Evolutionary conservation across 2,113 vertebrate species (phyloP), one percentile per base, ranked within the genome.

Genomic region (Hyaena hyaena): DNA sequence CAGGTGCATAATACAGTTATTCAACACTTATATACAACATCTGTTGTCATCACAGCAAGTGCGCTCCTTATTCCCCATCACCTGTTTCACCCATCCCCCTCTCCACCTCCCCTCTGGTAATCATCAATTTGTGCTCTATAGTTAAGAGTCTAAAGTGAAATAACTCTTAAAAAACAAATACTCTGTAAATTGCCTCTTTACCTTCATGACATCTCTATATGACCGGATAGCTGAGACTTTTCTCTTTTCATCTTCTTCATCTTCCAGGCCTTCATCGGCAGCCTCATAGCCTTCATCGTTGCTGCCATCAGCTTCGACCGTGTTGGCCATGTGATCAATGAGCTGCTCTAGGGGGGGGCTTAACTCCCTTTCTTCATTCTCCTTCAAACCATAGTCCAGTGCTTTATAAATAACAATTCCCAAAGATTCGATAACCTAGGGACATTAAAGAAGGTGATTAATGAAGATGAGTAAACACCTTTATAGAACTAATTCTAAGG

Each of bases 341-440:
- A 99, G 99, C 96, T 99, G 99, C 98, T 99, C 99, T 94, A 99
- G 97, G 0, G 99, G 99, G 39, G 99, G 99, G 95, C 99, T 99
- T 82, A 99, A 99, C 94, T 99, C 99, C 82, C 99, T 96, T 98
- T 99, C 99, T 98, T 99, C 99, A 33, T 99, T 99, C 90, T 99
- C 99, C 98, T 99, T 99, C 98, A 99, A 98, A 6, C 99, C 99
- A 55, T 99, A 99, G 99, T 99, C 99, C 99, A 99, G 97, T 81
- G 99, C 99, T 98, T 99, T 99, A 98, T 99, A 99, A 98, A 99
- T 99, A 99, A 99, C 99, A 98, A 99, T 99, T 96, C 99, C 99
- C 94, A 99, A 98, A 58, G 99, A 99, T 98, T 99, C 99, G 45
- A 99, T 99, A 96, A 99, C 99, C 99, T 99, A 92, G 55, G 2